Evolutionary conservation across 2,113 vertebrate species (phyloP).

Genomic region (Ochotona curzoniae): DNA sequence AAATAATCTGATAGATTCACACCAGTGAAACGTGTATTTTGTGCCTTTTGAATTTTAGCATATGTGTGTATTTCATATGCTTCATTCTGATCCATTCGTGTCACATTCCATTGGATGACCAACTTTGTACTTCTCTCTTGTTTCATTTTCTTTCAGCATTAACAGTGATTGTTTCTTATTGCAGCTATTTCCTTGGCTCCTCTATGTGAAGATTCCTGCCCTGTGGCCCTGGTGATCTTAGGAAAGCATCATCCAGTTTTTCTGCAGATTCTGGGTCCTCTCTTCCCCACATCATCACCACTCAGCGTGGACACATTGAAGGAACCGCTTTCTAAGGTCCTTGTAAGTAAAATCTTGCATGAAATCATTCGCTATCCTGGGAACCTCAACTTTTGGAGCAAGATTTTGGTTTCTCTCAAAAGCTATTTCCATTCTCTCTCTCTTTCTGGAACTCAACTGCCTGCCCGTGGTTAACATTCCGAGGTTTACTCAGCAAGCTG

Average conservation of each 20-base stretch:
- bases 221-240: constrained; percentile 35
- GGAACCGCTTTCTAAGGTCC: constrained; percentile 4
- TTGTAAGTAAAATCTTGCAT: constrained; percentile 53
- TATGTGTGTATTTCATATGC: not conserved
- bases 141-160: constrained; percentile 15
- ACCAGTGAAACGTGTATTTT: not conserved
- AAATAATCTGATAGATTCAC: not conserved
- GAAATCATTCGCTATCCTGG: not conserved
- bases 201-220: constrained; percentile 67
- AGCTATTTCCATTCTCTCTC: not conserved
- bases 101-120: fast-evolving
- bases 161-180: not conserved
- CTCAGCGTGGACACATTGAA: not conserved
- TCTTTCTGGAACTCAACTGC: not conserved
- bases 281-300: not conserved
- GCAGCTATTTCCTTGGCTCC: constrained; percentile 47
- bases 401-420: constrained; percentile 40
- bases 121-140: fast-evolving
- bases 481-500: constrained; percentile 68
- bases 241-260: constrained; percentile 33
- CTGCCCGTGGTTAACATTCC: not conserved
- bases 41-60: not conserved
- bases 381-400: not conserved
- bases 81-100: not conserved
- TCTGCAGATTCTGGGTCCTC: not conserved